These are phyloP conservation scores for Drosophila tripunctata DNA, from an alignment of 2,888 invertebrate species.

Conservation along the genomic window DNA sequence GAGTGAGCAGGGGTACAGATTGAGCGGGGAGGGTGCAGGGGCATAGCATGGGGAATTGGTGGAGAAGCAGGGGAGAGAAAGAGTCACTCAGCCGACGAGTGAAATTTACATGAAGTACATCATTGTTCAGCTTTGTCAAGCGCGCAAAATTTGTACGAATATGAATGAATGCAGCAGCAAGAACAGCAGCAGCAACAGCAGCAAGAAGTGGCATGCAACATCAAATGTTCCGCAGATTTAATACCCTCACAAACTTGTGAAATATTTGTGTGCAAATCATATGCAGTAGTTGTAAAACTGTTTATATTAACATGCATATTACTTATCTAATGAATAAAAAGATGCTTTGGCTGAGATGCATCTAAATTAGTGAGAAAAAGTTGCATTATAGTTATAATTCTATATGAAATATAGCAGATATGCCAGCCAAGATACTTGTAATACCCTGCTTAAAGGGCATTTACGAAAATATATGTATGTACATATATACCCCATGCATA, in stretches of 20 bases:
- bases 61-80: not conserved
- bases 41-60: not conserved
- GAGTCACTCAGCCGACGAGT: conserved; percentile 70
- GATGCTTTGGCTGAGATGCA: not conserved
- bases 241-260: conserved; percentile 38
- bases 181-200: conserved; percentile 25
- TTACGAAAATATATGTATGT: not conserved
- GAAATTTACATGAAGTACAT: conserved; percentile 81
- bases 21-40: conserved; percentile 1
- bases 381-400: not conserved
- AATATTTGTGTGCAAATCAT: not conserved
- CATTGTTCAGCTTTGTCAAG: conserved; percentile 80
- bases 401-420: not conserved
- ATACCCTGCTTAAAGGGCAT: not conserved
- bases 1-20: no score
- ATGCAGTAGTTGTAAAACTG: conserved; percentile 11
- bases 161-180: conserved; percentile 72
- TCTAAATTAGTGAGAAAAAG: not conserved
- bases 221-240: conserved; percentile 18
- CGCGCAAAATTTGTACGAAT: conserved; percentile 81
- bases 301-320: conserved; percentile 4
- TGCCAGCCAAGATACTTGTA: not conserved
- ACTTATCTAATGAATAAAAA: not conserved
- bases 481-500: no score
- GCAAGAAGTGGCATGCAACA: conserved; percentile 1